A percentile compares a stretch with the other conserved stretches of the same genome.
Conservation (phyloP, 1,140 invertebrate species). For the Myzus persicae region DNA sequence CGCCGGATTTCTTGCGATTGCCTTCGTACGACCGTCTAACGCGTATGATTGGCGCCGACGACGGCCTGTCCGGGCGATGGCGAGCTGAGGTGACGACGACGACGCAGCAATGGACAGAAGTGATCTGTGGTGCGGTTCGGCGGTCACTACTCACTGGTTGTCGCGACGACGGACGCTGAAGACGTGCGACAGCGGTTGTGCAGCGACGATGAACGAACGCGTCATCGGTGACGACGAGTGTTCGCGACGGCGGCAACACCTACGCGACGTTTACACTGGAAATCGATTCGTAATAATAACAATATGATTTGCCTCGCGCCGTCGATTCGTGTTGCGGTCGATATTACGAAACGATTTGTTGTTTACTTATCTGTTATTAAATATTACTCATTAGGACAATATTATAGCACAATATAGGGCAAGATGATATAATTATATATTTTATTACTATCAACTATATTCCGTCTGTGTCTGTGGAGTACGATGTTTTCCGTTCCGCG, state of each 20-base stretch:
- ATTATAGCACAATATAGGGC: not conserved
- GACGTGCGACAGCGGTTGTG: not conserved
- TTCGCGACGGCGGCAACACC: not conserved
- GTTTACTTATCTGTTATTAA: conserved; percentile 12
- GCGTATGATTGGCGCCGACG: not conserved
- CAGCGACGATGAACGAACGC: not conserved
- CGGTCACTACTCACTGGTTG: not conserved
- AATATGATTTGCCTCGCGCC: not conserved
- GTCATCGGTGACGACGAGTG: not conserved
- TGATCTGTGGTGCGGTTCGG: not conserved
- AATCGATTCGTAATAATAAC: conserved; percentile 17
- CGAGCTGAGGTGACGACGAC: not conserved
- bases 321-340: not conserved
- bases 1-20: not conserved
- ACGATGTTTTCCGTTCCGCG: not conserved
- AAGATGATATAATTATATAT: not conserved
- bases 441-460: not conserved
- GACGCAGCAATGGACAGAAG: not conserved
- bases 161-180: not conserved
- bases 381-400: not conserved
- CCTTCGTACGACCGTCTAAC: not conserved
- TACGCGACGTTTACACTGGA: not conserved
- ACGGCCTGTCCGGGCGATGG: not conserved
- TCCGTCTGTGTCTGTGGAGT: not conserved
- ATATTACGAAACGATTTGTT: not conserved